A percentile compares a stretch with the other conserved stretches of the same genome.
phyloP scores from a whole-genome alignment of 1,140 invertebrate genomes.

The Sinella curviseta region DNA sequence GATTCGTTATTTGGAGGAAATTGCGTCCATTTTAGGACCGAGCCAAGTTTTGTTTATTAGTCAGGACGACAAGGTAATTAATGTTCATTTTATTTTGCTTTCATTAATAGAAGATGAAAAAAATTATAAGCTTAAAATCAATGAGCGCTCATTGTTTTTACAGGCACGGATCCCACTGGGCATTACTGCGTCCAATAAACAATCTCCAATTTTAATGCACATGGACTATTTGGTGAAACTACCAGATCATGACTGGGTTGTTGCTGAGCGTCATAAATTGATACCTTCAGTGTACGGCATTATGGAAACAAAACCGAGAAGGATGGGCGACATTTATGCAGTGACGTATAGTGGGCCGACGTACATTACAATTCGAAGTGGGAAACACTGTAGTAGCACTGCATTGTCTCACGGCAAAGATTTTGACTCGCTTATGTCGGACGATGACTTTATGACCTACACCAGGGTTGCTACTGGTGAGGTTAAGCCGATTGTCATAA shows the following conservation, averaged over 20 bases:
- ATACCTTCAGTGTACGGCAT: constrained; percentile 31
- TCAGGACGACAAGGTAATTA: constrained; percentile 56
- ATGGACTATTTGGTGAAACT: too few relatives aligned
- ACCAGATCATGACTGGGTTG: constrained; percentile 57
- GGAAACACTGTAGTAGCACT: constrained; percentile 51
- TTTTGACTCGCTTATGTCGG: constrained; percentile 50
- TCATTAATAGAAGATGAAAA: not conserved
- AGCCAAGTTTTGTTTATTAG: constrained; percentile 49
- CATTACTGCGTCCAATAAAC: constrained; percentile 55
- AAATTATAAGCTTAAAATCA: not conserved
- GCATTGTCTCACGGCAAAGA: constrained; percentile 53
- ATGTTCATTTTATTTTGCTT: too few relatives aligned
- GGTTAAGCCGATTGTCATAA: constrained; percentile 55
- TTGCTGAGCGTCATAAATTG: constrained; percentile 53
- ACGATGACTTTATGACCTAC: constrained; percentile 48
- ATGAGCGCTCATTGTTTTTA: not conserved
- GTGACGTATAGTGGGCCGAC: constrained; percentile 54
- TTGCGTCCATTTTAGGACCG: constrained; percentile 46
- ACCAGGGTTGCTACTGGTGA: constrained; percentile 45
- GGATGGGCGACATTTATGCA: not conserved
- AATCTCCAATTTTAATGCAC: constrained; percentile 54
- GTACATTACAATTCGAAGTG: constrained; percentile 55
- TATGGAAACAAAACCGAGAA: not conserved
- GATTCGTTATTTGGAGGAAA: constrained; percentile 44
- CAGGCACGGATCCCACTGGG: constrained; percentile 56